A percentile compares a stretch with the other conserved stretches of the same genome.
Conservation (phyloP, 2,797 vertebrate genomes). For the Tokudaia muenninki region DNA sequence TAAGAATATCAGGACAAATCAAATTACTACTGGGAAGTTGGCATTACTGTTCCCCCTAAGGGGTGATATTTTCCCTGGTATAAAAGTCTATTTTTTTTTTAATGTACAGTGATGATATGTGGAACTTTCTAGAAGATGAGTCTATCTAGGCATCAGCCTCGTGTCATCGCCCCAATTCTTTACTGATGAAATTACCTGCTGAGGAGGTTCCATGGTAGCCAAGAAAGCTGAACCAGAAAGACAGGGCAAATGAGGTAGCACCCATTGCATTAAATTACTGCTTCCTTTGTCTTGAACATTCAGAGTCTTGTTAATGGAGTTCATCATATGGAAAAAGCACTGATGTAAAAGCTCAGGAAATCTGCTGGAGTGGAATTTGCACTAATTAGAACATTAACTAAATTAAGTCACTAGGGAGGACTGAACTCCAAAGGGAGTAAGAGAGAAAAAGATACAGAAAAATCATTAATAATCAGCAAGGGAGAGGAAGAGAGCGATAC, state of each 20-base stretch:
- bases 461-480: conserved; percentile 54
- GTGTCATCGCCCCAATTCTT: conserved; percentile 35
- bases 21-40: background rate
- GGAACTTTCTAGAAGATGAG: conserved; percentile 2
- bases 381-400: conserved; percentile 78
- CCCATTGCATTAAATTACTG: conserved; percentile 37
- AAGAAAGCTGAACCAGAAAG: conserved; percentile 33
- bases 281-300: conserved; percentile 55
- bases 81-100: background rate
- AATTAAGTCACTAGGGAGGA: conserved; percentile 63
- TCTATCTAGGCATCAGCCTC: conserved; percentile 23
- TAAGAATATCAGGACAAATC: conserved; percentile 22
- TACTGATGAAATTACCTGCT: conserved; percentile 64
- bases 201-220: conserved; percentile 58
- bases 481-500: background rate
- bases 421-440: conserved; percentile 45
- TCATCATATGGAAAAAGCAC: conserved; percentile 70
- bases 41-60: background rate
- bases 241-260: conserved; percentile 57
- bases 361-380: conserved; percentile 55
- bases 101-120: conserved; percentile 31
- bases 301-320: conserved; percentile 68
- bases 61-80: background rate
- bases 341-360: conserved; percentile 70
- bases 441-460: conserved; percentile 46